Percentiles rank a stretch among this genome's conserved stretches.
Conservation (phyloP, 2,888 invertebrate genomes). For the Byasa hedistus region DNA sequence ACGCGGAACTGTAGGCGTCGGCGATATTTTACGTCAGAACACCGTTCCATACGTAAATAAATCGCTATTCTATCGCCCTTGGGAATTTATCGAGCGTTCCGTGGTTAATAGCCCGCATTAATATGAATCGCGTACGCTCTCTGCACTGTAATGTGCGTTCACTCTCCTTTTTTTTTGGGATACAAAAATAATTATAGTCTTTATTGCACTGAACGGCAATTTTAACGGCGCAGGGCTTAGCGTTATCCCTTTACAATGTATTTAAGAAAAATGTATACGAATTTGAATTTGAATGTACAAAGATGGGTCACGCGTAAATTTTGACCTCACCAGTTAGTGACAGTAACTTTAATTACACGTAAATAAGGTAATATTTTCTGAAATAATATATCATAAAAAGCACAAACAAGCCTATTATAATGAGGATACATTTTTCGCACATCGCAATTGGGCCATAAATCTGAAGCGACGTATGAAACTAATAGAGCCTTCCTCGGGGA, state of each 20-base stretch:
- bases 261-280: slow-evolving; percentile 4
- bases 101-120: slow-evolving; percentile 63
- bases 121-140: slow-evolving; percentile 43
- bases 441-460: slow-evolving; percentile 57
- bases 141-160: slow-evolving; percentile 30
- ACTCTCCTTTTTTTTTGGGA: slow-evolving; percentile 17
- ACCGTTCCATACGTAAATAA: slow-evolving; percentile 50
- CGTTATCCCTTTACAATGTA: slow-evolving; percentile 21
- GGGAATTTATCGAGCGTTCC: slow-evolving; percentile 53
- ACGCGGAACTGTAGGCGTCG: slow-evolving; percentile 33
- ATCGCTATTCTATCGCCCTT: slow-evolving; percentile 61
- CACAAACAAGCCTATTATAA: slow-evolving; percentile 18
- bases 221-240: slow-evolving; percentile 21
- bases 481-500: slow-evolving; percentile 58
- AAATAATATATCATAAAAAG: neutral
- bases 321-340: too few species aligned
- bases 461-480: slow-evolving; percentile 53
- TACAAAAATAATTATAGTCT: slow-evolving; percentile 24
- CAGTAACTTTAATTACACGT: too few species aligned
- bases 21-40: slow-evolving; percentile 37
- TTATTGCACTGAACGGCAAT: slow-evolving; percentile 24
- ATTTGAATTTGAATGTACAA: neutral
- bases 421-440: slow-evolving; percentile 33
- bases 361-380: neutral
- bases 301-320: neutral